Base-by-base conservation (phyloP, 2,797 vertebrate genomes). In the Ambastaia sidthimunki region DNA sequence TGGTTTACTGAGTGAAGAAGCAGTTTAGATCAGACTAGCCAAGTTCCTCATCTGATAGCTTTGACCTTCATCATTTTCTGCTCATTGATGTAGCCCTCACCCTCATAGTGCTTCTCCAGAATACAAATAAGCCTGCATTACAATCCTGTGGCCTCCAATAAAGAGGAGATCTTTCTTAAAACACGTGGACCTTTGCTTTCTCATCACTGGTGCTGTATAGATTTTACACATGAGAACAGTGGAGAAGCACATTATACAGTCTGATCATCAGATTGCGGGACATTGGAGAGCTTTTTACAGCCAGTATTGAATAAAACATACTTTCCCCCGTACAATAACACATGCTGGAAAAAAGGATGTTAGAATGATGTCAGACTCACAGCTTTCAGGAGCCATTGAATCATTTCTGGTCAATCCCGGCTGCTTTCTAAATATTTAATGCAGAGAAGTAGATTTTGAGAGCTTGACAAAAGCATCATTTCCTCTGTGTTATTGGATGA, bases 241-340 rank as follows among this genome's bases (percentile, higher is more conserved):
- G 66, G 15, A 31, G 55, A 71, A 23, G 19, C 18, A 13, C 15
- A 21, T 82, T 62, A 52, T 62, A 41, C n/a, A 65, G 60, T 25
- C 67, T 68, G 74, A 82, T 82, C 68, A 82, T 73, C 65, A 67
- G 41, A 73, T 73, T 82, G 19, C 0, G 2, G 21, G 60, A 73
- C 48, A 21, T 34, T 74, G 37, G 10, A 70, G 25, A 73, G 34
- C 21, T 31, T 13, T 23, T 74, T n/a, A 78, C 18, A 74, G 55
- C 34, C n/a, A 62, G 18, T 57, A n/a, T 23, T 71, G 57, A 74
- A 79, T 71, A 71, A 74, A 78, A 78, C 25, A 82, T 74, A 48
- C 7, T 19, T 23, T 9, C 31, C 16, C 19, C 6, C 6, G n/a
- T 23, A 70, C 34, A 63, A 68, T 71, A 19, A 59, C 31, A 76